Evolutionary conservation across 2,797 vertebrate species (phyloP), one percentile per base, ranked within the genome.

Genomic region (Sparidentex hasta): DNA sequence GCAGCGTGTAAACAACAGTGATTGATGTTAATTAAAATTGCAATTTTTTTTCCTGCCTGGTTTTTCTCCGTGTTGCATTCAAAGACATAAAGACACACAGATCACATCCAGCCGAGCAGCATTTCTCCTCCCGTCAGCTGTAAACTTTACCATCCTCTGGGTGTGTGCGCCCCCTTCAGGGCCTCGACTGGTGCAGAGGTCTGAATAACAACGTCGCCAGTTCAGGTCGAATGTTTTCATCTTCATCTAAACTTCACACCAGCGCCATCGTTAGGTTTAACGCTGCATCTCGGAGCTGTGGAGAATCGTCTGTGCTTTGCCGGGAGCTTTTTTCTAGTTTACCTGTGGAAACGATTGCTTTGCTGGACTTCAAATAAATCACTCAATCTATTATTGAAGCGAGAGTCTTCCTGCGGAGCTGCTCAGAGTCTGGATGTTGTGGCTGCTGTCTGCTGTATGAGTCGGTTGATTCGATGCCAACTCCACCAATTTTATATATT

Each of bases 21-120:
- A 88, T 61, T 74, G 88, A 85, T 76, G 56, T 18, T 75, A 76
- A 87, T 74, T 80, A 38, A 71, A 82, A 71, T 14, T 44, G 29
- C 65, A 50, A 9, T 56, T 56, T 43, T 56, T 43, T n/a, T 70
- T 65, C 50, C 47, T 25, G 62, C 62, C 23, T 27, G 67, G 46
- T 65, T 21, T 25, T 25, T 51, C 1, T 52, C 13, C 44, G 29
- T 64, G 18, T n/a, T 18, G 3, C 17, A 18, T 3, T 55, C 27
- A 51, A 9, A 20, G 41, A 57, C 18, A 48, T 20, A 51, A 5
- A 65, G 13, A 63, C 7, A 14, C 54, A 59, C 18, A 11, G 11
- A 47, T 59, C 13, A 55, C 17, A 75, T 43, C 12, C 17, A 23
- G 29, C 21, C 5, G 38, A 63, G 38, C 18, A 58, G 20, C 20